Evolutionary conservation across 1,140 invertebrate species (phyloP).

Genomic region (Bradysia coprophila): DNA sequence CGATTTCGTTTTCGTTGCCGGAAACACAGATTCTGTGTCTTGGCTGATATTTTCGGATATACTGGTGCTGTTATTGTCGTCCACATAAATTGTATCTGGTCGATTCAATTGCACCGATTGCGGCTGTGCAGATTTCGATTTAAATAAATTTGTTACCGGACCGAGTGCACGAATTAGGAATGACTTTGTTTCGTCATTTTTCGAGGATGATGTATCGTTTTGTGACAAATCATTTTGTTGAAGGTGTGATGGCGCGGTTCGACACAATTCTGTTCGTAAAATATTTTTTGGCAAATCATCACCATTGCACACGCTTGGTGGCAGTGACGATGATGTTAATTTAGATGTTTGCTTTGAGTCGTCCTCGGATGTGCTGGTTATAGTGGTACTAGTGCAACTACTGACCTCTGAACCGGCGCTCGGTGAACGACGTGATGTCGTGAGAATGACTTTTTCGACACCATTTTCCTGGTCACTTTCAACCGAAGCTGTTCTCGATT

Average conservation of each 20-base stretch:
- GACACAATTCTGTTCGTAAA: neutral
- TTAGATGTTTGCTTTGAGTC: neutral
- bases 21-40: slow-evolving; percentile 1
- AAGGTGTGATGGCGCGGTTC: too few species aligned
- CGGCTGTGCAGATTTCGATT: slow-evolving; percentile 18
- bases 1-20: neutral
- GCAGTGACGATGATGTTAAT: slow-evolving; percentile 8
- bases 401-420: slow-evolving; percentile 15
- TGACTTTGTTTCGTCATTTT: slow-evolving; percentile 45
- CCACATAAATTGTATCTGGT: too few species aligned
- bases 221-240: neutral
- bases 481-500: slow-evolving; percentile 10
- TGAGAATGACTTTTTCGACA: slow-evolving; percentile 6
- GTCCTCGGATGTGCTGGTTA: neutral
- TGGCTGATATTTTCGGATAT: neutral
- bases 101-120: slow-evolving; percentile 1
- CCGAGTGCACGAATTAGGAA: slow-evolving; percentile 37
- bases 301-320: too few species aligned
- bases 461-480: slow-evolving; percentile 17
- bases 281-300: neutral
- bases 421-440: slow-evolving; percentile 9
- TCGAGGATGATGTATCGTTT: neutral
- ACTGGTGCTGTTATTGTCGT: neutral
- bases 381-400: neutral
- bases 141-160: slow-evolving; percentile 46